Base-by-base conservation (phyloP, 1,140 invertebrate genomes). In the Neodiprion virginianus region DNA sequence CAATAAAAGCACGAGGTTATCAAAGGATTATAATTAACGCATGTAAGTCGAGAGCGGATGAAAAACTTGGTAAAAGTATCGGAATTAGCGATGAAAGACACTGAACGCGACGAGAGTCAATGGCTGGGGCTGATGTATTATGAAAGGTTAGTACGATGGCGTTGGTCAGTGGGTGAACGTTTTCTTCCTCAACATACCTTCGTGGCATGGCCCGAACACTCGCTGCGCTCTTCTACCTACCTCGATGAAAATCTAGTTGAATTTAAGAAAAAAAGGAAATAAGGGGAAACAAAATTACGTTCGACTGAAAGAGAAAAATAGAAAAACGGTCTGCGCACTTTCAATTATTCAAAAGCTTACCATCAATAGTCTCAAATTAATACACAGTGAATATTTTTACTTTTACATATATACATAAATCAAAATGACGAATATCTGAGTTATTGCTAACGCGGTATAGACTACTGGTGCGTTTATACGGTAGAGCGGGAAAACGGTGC, bases 111-210 rank as follows among this genome's bases (percentile, higher is more conserved):
- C 79, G 76, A 84, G 71, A 69, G 65, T 67, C 70, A 72, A 73
- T 82, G 82, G 86, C 86, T 88, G 84, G 87, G 84, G 86, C 84
- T 82, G 76, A 88, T 87, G 86, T 88, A 87, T 88, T 87, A 78
- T 73, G 76, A 69, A 80, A 67, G 67, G 82, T 73, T 80, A 72
- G 81, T 87, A 85, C 72, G 48, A 48, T 40, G 78, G 81, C 82
- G 81, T 80, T 81, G 81, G 78, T 80, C 79, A 81, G 75, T 79
- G 78, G 81, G 78, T 78, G 76, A 80, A 86, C 83, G 80, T 87
- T 87, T 87, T 85, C 28, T 40, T 40, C 28, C 28, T 40, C 77
- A 83, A 82, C 77, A 77, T 71, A 78, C 47, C 50, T 67, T 61
- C n/a, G 53, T 40, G 28, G 28, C 28, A 40, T 40, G 28, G 28